A percentile compares a stretch with the other conserved stretches of the same genome.
phyloP scores from a whole-genome alignment of 2,113 vertebrate genomes.

The Pangasianodon hypophthalmus region DNA sequence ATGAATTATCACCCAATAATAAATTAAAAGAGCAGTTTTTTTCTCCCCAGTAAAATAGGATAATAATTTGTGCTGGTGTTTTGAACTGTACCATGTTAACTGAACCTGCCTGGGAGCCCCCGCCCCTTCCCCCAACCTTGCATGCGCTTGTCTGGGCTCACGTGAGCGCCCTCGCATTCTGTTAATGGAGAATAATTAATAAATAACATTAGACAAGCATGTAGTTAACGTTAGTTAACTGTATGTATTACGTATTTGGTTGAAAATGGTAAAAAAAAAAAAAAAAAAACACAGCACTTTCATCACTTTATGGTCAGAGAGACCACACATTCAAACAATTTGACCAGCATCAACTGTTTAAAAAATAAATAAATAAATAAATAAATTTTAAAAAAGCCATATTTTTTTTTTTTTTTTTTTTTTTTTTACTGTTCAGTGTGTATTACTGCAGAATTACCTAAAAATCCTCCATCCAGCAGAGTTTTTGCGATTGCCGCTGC shows the following conservation, averaged over 20 bases:
- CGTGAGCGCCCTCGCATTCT: background rate
- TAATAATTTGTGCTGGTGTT: background rate
- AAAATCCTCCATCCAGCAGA: background rate
- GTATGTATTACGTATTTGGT: background rate
- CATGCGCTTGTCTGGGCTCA: too few species aligned
- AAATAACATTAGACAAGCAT: background rate
- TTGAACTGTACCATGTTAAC: background rate
- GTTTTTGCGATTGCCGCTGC: background rate
- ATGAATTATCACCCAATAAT: background rate
- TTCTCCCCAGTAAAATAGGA: background rate
- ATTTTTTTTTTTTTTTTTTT: too few species aligned
- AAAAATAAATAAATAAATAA: background rate
- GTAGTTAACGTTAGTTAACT: background rate
- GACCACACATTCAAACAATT: background rate
- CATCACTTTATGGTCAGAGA: background rate
- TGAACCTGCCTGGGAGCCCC: background rate
- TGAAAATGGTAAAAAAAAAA: background rate
- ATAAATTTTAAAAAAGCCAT: too few species aligned
- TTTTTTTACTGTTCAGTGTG: background rate
- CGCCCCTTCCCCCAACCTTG: background rate
- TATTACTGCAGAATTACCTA: background rate
- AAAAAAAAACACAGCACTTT: background rate
- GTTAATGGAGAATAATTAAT: background rate
- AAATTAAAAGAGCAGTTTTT: background rate
- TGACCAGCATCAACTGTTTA: background rate